Percentiles rank a stretch among this genome's conserved stretches.
phyloP scores from a whole-genome alignment of 2,888 invertebrate species.

The Lampropteryx suffumata region DNA sequence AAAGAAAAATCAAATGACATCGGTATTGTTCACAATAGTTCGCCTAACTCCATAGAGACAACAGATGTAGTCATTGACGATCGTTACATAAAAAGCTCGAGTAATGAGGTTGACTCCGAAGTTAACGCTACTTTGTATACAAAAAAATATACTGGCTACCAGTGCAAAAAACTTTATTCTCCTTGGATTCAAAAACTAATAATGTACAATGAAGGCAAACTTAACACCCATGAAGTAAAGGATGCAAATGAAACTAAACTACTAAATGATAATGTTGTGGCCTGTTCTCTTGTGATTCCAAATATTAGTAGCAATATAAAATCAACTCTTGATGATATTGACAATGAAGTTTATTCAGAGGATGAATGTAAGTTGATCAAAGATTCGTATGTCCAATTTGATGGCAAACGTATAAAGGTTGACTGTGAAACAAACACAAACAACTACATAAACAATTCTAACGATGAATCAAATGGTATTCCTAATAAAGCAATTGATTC shows the following conservation, averaged over 20 bases:
- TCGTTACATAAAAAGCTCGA: background rate
- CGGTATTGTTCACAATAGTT: background rate
- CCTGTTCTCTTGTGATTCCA: background rate
- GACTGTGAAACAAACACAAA: background rate
- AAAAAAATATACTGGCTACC: conserved; percentile 1
- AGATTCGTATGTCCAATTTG: background rate
- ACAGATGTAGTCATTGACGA: background rate
- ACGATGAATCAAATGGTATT: background rate
- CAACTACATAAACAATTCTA: background rate
- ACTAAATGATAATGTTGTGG: background rate
- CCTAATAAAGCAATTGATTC: background rate
- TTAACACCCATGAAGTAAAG: conserved; percentile 11
- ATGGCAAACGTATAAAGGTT: background rate
- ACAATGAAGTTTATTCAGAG: background rate
- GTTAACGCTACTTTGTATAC: background rate
- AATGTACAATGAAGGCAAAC: conserved; percentile 44
- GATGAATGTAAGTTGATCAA: background rate
- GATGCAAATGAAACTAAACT: background rate
- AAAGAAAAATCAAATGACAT: too few relatives aligned
- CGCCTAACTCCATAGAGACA: background rate
- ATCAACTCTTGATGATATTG: background rate
- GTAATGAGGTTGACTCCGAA: background rate
- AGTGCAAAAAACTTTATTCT: conserved; percentile 58
- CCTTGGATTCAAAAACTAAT: conserved; percentile 65
- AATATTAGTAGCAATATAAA: background rate